Percentiles rank a stretch among this genome's conserved stretches.
Conservation (phyloP, 2,888 invertebrate species). For the Apodemia duryi region DNA sequence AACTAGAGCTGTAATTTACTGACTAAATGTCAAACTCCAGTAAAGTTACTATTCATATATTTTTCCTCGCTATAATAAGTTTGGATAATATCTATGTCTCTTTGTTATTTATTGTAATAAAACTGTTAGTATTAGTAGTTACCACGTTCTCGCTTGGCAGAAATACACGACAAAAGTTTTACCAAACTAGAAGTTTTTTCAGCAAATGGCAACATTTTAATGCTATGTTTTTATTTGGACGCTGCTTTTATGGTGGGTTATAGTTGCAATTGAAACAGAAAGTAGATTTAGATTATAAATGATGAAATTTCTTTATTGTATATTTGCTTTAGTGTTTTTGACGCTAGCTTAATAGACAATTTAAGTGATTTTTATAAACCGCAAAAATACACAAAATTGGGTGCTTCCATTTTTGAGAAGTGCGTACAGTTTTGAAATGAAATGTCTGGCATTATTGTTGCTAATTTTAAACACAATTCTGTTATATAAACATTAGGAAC, state of each 20-base stretch:
- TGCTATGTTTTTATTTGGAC: conserved; percentile 61
- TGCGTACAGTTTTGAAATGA: conserved; percentile 31
- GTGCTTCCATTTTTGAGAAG: conserved; percentile 64
- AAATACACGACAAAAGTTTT: neutral
- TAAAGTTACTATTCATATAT: neutral
- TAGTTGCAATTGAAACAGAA: conserved; percentile 78
- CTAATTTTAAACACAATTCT: neutral
- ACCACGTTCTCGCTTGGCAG: neutral
- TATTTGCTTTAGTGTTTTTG: conserved; percentile 35
- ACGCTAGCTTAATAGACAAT: conserved; percentile 54
- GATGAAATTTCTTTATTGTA: conserved; percentile 47
- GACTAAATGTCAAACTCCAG: neutral
- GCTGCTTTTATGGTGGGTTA: conserved; percentile 76
- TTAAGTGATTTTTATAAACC: conserved; percentile 29
- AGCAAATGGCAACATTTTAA: conserved; percentile 28
- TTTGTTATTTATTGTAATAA: neutral
- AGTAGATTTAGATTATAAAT: conserved; percentile 81
- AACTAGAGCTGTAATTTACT: neutral
- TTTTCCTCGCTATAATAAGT: neutral
- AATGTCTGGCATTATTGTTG: neutral
- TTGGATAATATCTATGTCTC: too few relatives aligned
- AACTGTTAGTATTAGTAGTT: neutral
- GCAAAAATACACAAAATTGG: conserved; percentile 40
- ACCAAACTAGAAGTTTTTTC: conserved; percentile 5
- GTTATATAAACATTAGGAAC: neutral